Evolutionary conservation across 2,888 invertebrate genomes (phyloP), one percentile per base, ranked within the genome.

Genomic region (Perdita meconis): DNA sequence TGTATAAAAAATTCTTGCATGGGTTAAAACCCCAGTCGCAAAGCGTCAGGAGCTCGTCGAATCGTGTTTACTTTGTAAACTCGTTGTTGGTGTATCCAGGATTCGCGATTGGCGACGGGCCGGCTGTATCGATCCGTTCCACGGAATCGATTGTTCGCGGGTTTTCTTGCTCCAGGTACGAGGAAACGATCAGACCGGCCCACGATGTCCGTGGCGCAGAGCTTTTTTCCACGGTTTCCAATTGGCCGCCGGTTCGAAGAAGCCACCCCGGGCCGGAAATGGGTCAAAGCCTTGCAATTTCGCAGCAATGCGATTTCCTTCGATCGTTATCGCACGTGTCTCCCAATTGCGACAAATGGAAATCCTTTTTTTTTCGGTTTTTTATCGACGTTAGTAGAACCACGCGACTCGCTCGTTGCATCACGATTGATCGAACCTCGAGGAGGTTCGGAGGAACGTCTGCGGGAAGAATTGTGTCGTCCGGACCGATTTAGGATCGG

Each of bases 21-120:
- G n/a, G n/a, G n/a, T n/a, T n/a, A n/a, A n/a, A n/a, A n/a, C n/a
- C n/a, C n/a, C n/a, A n/a, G n/a, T n/a, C n/a, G n/a, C n/a, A n/a
- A n/a, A n/a, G 44, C n/a, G 24, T 59, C 26, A 44, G 24, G 59
- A n/a, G 53, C 63, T 80, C 85, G 76, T 81, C 77, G 81, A 86
- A 81, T 82, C 80, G 80, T 84, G 84, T 86, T 86, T 87, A 83
- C 85, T 86, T 73, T 85, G 87, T 81, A 80, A 83, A 78, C 85
- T 78, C 66, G 78, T 85, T 69, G 81, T 70, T 56, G 44, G 40
- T 63, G 44, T 40, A 64, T 47, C 47, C 63, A 38, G 56, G 59
- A 47, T 68, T 65, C 38, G 64, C 57, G 56, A 16, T 34, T 64
- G 74, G 57, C 60, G 13, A n/a, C 61, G 36, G 59, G 38, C 42